Base-by-base conservation (phyloP, 2,888 invertebrate species). In the Eudasyphora cyanicolor region DNA sequence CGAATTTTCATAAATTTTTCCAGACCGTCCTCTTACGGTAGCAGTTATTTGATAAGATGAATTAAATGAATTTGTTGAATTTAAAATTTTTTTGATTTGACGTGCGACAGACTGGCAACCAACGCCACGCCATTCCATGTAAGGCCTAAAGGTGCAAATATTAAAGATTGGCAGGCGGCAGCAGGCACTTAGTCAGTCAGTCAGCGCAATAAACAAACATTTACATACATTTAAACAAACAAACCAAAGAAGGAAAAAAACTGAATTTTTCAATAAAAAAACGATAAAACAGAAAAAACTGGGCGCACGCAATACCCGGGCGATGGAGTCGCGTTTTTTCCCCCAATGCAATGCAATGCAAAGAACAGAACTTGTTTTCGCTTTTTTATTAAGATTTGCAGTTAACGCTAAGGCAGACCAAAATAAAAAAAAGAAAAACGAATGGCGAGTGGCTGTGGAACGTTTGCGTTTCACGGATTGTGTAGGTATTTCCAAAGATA, bases 61-160 rank as follows among this genome's bases (percentile, higher is more conserved):
- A 7, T 51, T 51, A 1, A 51, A 51, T 51, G 21, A 51, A 51
- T 51, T 51, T 51, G 51, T 51, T n/a, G n/a, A 45, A n/a, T n/a
- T 14, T 45, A 12, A 7, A 8, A 4, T 14, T 45, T 45, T 45
- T 14, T 2, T 45, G 3, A n/a, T 45, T 14, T n/a, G 32, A 8
- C 32, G 32, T 32, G 32, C 2, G 57, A 27, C 24, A 45, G 19
- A n/a, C 21, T 12, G n/a, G 64, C 17, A 51, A 51, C 27, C 17
- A 51, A 51, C 27, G 49, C 45, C 57, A 12, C 69, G 45, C n/a
- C n/a, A 51, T 17, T 32, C 45, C 57, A 12, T 76, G 45, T 38
- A 42, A 38, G 45, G 62, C 76, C 76, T 76, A 54, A 71, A 76
- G 80, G 35, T 54, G 35, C 67, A 35, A 60, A 35, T 62, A 38